Base-by-base conservation (phyloP, 2,113 vertebrate genomes). In the Rhipidura dahli region DNA sequence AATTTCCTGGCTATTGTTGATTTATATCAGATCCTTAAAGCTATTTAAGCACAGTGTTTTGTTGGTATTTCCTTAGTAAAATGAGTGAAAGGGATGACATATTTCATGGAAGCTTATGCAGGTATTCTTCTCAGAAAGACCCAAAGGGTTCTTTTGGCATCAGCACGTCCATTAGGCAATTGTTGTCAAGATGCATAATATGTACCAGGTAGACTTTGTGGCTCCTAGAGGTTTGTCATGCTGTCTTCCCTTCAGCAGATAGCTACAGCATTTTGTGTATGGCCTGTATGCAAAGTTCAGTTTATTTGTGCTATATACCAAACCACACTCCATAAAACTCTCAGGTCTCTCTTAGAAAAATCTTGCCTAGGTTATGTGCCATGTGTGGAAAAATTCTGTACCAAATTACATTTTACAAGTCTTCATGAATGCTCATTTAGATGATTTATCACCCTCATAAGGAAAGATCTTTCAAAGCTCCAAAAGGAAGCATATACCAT, bases 1-100 rank as follows among this genome's bases (percentile, higher is more conserved):
- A 80, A 91, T 96, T 96, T 97, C 96, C 94, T 95, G 95, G 56
- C 76, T 94, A 96, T 97, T 97, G 94, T 96, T 96, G 90, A 80
- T 97, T 94, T 93, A 81, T 93, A 95, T 97, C 96, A 92, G 82
- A 86, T 70, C 63, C 54, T 75, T 83, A 70, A 93, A 92, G 64
- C 83, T 95, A 86, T 96, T 93, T 92, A 42, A 94, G 90, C 69
- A 87, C 28, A 86, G n/a, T 49, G 47, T 83, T 94, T 90, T 90
- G 47, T 83, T 66, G 42, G 83, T 86, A 78, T 82, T 97, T 96
- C 96, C 96, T 96, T 60, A 81, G 51, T 39, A 78, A 83, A 93
- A 87, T 84, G 76, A 93, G 65, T 54, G 44, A 94, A 95, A 92
- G 18, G 40, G 76, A 78, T 90, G 77, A 89, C 72, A 87, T 90